These are phyloP conservation scores for Lottia scabra DNA, from an alignment of 2,888 invertebrate genomes.

Conservation along the genomic window DNA sequence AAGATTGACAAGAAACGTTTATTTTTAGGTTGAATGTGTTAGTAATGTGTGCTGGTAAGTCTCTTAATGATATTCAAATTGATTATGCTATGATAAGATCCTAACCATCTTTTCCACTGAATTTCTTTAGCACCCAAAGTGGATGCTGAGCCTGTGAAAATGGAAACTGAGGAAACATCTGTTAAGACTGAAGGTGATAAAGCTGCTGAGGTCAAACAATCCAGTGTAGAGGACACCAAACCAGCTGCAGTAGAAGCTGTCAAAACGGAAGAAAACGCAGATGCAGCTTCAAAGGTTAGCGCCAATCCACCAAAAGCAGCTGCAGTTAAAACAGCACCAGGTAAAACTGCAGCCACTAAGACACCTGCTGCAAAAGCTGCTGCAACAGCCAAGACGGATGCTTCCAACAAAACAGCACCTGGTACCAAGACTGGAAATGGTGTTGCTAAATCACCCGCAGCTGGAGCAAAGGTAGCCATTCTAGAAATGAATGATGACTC, in stretches of 20 bases:
- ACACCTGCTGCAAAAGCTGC: background rate
- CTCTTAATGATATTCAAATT: background rate
- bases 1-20: too few relatives aligned
- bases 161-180: constrained; percentile 13
- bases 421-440: background rate
- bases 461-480: constrained; percentile 31
- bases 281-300: background rate
- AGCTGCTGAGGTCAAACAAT: constrained; percentile 72
- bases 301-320: background rate
- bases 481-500: constrained; percentile 61
- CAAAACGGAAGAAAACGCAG: background rate
- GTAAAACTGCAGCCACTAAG: background rate
- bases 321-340: constrained; percentile 6
- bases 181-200: constrained; percentile 53
- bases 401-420: background rate
- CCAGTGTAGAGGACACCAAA: constrained; percentile 63
- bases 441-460: background rate
- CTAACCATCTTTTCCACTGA: constrained; percentile 5
- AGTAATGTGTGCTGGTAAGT: constrained; percentile 5
- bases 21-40: background rate
- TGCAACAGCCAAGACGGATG: background rate
- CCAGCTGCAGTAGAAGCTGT: background rate
- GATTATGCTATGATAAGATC: background rate
- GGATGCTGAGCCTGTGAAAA: constrained; percentile 7
- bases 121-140: constrained; percentile 1